phyloP scores from a whole-genome alignment of 2,797 vertebrate genomes.

The Hypotaenidia philippensis region DNA sequence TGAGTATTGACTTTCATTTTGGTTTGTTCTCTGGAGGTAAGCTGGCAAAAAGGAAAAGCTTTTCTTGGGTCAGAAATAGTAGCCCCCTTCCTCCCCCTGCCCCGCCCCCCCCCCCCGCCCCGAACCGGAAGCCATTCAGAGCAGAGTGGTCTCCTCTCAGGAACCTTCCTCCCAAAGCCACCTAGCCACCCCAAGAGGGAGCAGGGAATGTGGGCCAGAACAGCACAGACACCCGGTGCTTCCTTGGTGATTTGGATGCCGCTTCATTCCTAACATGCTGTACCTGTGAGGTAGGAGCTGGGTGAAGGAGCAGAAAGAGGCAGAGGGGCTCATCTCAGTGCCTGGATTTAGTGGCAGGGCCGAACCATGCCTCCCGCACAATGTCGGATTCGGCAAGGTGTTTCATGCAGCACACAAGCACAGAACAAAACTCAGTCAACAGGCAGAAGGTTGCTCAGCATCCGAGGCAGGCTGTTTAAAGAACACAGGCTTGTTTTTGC shows the following conservation, averaged over 20 bases:
- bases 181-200: fast-evolving
- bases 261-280: fast-evolving
- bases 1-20: neutral
- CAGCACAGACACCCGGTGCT: fast-evolving
- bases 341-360: neutral
- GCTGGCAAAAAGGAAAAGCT: neutral
- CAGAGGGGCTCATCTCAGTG: neutral
- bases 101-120: no score
- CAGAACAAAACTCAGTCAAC: neutral
- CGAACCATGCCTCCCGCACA: fast-evolving
- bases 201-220: fast-evolving
- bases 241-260: neutral
- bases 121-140: neutral
- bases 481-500: neutral
- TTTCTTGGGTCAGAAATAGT: neutral
- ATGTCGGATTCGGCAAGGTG: fast-evolving
- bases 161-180: neutral
- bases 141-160: neutral
- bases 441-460: neutral
- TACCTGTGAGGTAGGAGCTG: fast-evolving
- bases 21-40: neutral
- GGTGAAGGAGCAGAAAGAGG: neutral
- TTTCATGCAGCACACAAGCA: neutral
- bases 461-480: neutral
- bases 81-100: no score